These are phyloP conservation scores for Parnassius orleans DNA, from an alignment of 2,888 invertebrate genomes.

Conservation along the genomic window DNA sequence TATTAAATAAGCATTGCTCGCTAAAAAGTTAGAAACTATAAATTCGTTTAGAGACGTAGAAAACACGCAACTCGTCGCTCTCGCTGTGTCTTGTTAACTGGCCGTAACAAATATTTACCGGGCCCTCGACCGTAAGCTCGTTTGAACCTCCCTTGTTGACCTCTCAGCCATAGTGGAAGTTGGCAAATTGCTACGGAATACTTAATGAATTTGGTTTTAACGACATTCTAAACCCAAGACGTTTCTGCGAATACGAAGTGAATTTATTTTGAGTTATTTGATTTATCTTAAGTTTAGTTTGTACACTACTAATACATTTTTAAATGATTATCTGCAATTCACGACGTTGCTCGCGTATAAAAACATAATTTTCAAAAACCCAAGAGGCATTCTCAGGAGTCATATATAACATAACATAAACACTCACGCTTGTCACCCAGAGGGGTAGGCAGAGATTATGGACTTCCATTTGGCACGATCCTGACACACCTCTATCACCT, in stretches of 20 bases:
- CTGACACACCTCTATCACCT: too few relatives aligned
- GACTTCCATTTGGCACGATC: too few relatives aligned
- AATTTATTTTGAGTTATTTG: background rate
- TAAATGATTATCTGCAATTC: too few relatives aligned
- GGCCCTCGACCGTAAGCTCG: constrained; percentile 44
- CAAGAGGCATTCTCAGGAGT: too few relatives aligned
- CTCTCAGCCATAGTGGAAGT: constrained; percentile 36
- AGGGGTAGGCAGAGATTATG: too few relatives aligned
- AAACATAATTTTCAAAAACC: too few relatives aligned
- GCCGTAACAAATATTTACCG: constrained; percentile 44
- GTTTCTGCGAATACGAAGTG: background rate
- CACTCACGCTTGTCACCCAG: too few relatives aligned
- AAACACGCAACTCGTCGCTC: background rate
- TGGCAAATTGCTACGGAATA: constrained; percentile 48
- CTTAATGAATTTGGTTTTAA: constrained; percentile 50
- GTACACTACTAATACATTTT: too few relatives aligned
- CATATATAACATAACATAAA: too few relatives aligned
- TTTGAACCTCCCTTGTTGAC: constrained; percentile 48
- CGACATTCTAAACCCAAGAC: constrained; percentile 17
- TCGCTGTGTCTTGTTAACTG: constrained; percentile 32
- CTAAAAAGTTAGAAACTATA: too few relatives aligned
- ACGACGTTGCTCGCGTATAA: too few relatives aligned
- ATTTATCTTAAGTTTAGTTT: background rate
- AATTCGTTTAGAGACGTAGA: background rate
- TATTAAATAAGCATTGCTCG: too few relatives aligned